Conservation (phyloP, 2,888 invertebrate species). For the Coleophora deauratella region DNA sequence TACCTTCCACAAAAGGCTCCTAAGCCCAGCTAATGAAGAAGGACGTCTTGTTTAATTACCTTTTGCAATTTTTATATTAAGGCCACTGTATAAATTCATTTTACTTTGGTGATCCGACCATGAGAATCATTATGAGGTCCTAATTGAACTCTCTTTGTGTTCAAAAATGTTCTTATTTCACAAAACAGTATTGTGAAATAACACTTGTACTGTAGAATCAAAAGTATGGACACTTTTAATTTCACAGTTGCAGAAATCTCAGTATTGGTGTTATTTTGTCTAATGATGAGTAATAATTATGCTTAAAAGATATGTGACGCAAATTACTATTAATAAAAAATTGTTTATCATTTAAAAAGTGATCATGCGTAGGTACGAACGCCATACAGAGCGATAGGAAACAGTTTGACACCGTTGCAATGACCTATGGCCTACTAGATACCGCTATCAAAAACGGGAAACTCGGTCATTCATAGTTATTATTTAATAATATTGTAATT, state of each 20-base stretch:
- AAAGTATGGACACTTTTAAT: too few species aligned
- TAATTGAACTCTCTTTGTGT: slow-evolving; percentile 45
- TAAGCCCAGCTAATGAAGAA: slow-evolving; percentile 58
- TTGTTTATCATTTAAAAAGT: too few species aligned
- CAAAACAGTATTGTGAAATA: too few species aligned
- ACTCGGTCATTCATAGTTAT: slow-evolving; percentile 26
- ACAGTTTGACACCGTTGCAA: slow-evolving; percentile 26
- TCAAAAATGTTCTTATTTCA: slow-evolving; percentile 6
- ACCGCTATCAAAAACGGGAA: slow-evolving; percentile 33
- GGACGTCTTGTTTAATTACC: slow-evolving; percentile 66
- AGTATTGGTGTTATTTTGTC: too few species aligned
- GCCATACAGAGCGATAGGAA: slow-evolving; percentile 27
- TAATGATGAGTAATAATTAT: too few species aligned
- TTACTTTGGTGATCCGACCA: slow-evolving; percentile 44
- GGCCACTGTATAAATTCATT: slow-evolving; percentile 59
- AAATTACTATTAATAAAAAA: too few species aligned
- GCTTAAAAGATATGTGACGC: too few species aligned
- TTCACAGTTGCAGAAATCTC: too few species aligned
- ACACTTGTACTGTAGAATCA: too few species aligned
- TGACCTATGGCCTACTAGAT: slow-evolving; percentile 33
- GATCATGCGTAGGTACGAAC: too few species aligned
- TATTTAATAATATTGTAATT: too few species aligned
- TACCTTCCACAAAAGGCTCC: slow-evolving; percentile 44
- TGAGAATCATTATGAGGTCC: slow-evolving; percentile 42
- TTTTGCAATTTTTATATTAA: slow-evolving; percentile 64